Percentiles rank a stretch among this genome's conserved stretches.
phyloP scores from a whole-genome alignment of 2,797 vertebrate genomes.

The Rhincodon typus region DNA sequence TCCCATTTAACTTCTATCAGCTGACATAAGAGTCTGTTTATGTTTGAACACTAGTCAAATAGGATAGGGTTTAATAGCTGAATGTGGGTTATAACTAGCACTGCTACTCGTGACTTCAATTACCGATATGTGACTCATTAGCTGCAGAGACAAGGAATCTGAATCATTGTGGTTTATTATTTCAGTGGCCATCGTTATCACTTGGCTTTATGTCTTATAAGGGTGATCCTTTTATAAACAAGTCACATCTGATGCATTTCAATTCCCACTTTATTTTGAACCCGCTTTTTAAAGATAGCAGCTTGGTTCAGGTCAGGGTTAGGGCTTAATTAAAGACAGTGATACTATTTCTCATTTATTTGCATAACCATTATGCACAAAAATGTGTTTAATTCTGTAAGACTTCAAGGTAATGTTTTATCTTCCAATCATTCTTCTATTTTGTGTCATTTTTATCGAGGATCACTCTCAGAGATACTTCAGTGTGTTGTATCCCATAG shows the following conservation, averaged over 20 bases:
- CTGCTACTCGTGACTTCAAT: not conserved
- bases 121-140: constrained; percentile 6
- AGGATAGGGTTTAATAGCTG: not conserved
- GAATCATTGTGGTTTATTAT: not conserved
- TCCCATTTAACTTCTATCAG: not conserved
- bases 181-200: not conserved
- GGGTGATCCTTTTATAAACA: not conserved
- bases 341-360: not conserved
- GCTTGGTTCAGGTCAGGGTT: not conserved
- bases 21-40: not conserved
- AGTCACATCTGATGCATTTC: not conserved
- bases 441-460: not conserved
- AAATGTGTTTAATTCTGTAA: not conserved
- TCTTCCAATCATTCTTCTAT: not conserved
- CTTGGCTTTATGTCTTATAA: not conserved
- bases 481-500: not conserved
- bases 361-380: not conserved
- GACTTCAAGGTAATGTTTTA: constrained; percentile 4
- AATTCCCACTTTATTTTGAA: not conserved
- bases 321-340: not conserved
- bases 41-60: not conserved
- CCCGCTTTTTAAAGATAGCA: not conserved
- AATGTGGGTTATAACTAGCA: not conserved
- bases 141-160: not conserved
- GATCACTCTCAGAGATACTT: not conserved